Base-by-base conservation (phyloP, 2,888 invertebrate species). In the Arenicola marina region DNA sequence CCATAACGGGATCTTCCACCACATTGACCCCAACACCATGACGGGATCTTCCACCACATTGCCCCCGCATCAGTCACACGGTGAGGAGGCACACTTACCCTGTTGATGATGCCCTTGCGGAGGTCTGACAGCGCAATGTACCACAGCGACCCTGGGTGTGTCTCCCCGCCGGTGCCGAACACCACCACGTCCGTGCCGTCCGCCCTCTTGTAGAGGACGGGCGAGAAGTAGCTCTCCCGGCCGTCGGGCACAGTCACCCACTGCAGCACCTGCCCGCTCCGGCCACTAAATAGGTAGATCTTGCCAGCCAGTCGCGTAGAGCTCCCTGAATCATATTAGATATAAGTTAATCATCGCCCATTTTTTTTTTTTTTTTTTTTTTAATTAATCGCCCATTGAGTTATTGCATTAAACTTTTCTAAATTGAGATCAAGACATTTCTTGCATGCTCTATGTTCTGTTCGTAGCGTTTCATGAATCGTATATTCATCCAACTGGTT, bases 91-190 rank as follows among this genome's bases (percentile, higher is more conserved):
- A n/a, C n/a, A 26, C 60, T 18, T 59, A 70, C 70, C 66, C 66
- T 66, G n/a, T 59, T 4, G 3, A 66, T 81, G 55, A 78, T 65
- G 1, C 84, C 84, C 59, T 78, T 77, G 32, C 80, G 73, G 1
- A 86, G 75, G 67, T 85, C 83, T 28, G 86, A 83, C 32, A 92
- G 82, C 0, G 88, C 83, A 29, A 90, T 85, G 2, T 86, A 84
- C 79, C 89, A 91, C 21, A 92, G 85, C 43, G 89, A 89, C 1
- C 92, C 92, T 0, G 88, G 84, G 51, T 89, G 87, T 46, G 88
- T 88, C 71, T 90, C 90, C 1, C 90, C 89, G 0, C 91, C 92
- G 0, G 91, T 91, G 18, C 90, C 89, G 74, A 91, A 88, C 57
- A 92, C 78, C 43, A 91, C 86, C 56, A 87, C 81, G 66, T 87